phyloP scores from a whole-genome alignment of 1,140 invertebrate genomes.

The Drosophila parabipectinata region DNA sequence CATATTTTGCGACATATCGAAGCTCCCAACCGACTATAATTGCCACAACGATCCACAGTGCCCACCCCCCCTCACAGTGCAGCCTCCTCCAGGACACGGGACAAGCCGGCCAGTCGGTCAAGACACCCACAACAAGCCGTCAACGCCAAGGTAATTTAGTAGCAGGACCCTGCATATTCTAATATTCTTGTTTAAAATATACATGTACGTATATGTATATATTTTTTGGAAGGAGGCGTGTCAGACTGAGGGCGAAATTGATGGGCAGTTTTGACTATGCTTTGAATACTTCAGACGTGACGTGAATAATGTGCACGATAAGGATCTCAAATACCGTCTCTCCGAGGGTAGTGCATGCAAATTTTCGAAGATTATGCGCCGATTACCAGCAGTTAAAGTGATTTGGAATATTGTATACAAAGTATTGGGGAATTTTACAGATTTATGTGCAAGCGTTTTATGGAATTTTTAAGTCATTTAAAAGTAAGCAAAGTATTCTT shows the following conservation, averaged over 20 bases:
- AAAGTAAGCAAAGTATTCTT: conserved; percentile 6
- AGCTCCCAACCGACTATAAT: conserved; percentile 65
- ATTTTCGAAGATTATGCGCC: conserved; percentile 81
- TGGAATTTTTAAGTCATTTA: conserved; percentile 18
- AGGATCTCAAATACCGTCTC: conserved; percentile 73
- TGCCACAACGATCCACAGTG: conserved; percentile 47
- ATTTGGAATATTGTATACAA: conserved; percentile 51
- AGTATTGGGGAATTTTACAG: conserved; percentile 35
- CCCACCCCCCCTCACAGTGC: neutral
- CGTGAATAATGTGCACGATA: conserved; percentile 81
- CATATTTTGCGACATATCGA: conserved; percentile 64
- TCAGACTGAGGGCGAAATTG: conserved; percentile 54
- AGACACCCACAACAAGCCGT: conserved; percentile 76
- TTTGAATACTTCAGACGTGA: conserved; percentile 78
- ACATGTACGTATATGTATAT: neutral
- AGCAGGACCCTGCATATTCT: conserved; percentile 66
- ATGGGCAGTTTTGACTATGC: conserved; percentile 65
- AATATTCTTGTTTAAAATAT: conserved; percentile 35
- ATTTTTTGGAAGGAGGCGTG: conserved; percentile 6
- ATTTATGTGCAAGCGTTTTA: conserved; percentile 38
- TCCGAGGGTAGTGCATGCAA: conserved; percentile 72
- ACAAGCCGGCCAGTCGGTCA: conserved; percentile 54
- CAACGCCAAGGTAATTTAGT: conserved; percentile 68
- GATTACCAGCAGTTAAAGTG: conserved; percentile 81
- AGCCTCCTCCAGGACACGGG: conserved; percentile 41